Percentiles rank a stretch among this genome's conserved stretches.
Evolutionary conservation across 2,888 invertebrate genomes (phyloP).

Genomic region (Antheraea assamensis): DNA sequence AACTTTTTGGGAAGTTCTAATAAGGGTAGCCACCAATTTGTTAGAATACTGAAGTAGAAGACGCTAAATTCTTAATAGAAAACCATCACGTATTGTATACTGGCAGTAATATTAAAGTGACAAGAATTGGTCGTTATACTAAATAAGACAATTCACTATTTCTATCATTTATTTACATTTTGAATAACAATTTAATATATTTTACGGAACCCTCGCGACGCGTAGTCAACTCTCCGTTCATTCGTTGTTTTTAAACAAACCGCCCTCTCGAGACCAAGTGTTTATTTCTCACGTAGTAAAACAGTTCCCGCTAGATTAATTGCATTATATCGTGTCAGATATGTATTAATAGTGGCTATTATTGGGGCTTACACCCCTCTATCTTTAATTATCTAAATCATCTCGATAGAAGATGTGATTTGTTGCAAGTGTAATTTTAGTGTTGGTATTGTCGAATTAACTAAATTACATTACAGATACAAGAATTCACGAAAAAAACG

Average conservation of each 20-base stretch:
- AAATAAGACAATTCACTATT: not conserved
- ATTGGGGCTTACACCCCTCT: constrained; percentile 64
- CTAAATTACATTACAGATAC: too few relatives aligned
- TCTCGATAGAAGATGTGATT: constrained; percentile 64
- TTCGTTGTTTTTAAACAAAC: constrained; percentile 57
- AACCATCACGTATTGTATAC: too few relatives aligned
- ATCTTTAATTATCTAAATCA: constrained; percentile 73
- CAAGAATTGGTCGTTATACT: too few relatives aligned
- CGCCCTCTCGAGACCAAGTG: constrained; percentile 57
- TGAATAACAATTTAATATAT: not conserved
- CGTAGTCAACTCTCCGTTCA: not conserved
- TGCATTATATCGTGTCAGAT: constrained; percentile 77
- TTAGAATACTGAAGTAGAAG: too few relatives aligned
- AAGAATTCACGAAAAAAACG: too few relatives aligned
- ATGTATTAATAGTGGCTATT: constrained; percentile 71
- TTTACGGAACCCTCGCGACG: constrained; percentile 28
- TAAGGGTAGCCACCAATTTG: too few relatives aligned
- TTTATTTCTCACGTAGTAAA: constrained; percentile 72
- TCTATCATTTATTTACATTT: not conserved
- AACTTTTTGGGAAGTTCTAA: too few relatives aligned
- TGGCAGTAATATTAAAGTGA: too few relatives aligned
- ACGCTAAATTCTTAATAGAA: too few relatives aligned
- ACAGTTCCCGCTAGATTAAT: constrained; percentile 74
- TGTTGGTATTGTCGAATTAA: not conserved
- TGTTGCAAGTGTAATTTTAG: constrained; percentile 61